Percentiles rank a stretch among this genome's conserved stretches.
These are phyloP conservation scores for Pentalonia nigronervosa DNA, from an alignment of 1,140 invertebrate species.

Conservation along the genomic window DNA sequence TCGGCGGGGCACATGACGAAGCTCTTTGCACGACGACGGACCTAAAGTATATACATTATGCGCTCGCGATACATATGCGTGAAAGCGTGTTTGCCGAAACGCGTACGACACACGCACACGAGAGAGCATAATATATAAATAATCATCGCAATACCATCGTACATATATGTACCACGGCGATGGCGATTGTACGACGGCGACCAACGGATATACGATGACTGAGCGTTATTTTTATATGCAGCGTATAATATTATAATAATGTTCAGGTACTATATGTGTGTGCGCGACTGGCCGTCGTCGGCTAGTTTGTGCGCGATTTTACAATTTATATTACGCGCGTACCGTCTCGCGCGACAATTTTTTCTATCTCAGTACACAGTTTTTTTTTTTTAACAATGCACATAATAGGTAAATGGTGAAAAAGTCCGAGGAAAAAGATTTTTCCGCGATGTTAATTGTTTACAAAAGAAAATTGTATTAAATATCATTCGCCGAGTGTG, in stretches of 20 bases:
- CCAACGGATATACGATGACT: constrained; percentile 34
- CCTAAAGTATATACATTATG: not conserved
- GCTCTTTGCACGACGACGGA: constrained; percentile 15
- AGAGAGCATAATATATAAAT: not conserved
- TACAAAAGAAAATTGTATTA: not conserved
- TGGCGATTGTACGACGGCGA: not conserved
- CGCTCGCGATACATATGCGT: not conserved
- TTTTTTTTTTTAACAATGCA: not conserved
- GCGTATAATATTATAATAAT: not conserved
- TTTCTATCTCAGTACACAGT: not conserved
- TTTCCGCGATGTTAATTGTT: not conserved
- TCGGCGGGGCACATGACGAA: constrained; percentile 50
- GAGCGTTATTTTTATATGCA: not conserved
- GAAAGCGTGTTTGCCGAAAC: constrained; percentile 7
- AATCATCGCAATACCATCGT: not conserved
- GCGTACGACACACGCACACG: not conserved
- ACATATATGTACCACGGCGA: not conserved
- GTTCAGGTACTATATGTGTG: not conserved
- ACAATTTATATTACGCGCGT: not conserved
- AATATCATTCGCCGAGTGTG: not conserved
- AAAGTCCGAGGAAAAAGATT: not conserved
- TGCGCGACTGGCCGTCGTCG: not conserved
- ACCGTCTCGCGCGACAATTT: not conserved
- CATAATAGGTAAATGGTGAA: not conserved
- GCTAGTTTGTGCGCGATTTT: not conserved